These are phyloP conservation scores for Euphonia xanthogaster DNA, from an alignment of 2,797 vertebrate genomes.

Conservation along the genomic window DNA sequence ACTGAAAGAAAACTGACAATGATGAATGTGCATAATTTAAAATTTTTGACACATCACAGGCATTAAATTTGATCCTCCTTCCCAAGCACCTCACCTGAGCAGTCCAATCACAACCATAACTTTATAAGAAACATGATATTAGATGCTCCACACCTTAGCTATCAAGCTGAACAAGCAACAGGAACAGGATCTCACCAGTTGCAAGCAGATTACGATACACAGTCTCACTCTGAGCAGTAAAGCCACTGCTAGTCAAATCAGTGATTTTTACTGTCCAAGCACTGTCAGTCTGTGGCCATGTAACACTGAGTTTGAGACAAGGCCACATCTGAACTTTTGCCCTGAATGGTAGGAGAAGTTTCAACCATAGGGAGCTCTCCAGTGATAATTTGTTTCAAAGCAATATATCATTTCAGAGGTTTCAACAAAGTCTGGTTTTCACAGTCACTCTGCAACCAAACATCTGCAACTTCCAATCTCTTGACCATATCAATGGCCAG, in stretches of 20 bases:
- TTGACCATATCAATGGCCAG: background rate
- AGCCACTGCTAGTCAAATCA: background rate
- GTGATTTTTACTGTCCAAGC: background rate
- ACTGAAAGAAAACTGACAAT: background rate
- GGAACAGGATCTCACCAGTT: background rate
- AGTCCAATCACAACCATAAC: background rate
- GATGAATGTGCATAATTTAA: background rate
- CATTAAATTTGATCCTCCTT: rapidly evolving
- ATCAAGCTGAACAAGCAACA: background rate
- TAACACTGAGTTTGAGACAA: background rate
- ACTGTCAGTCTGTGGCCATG: background rate
- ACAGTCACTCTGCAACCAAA: background rate
- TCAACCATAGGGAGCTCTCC: background rate
- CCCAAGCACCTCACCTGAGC: background rate
- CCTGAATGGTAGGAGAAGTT: background rate
- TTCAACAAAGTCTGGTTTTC: background rate
- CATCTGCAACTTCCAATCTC: background rate
- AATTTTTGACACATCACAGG: background rate
- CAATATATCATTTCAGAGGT: background rate
- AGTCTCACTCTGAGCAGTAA: background rate
- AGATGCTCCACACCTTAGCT: background rate
- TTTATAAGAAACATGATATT: background rate
- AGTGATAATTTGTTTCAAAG: background rate
- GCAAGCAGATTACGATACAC: background rate
- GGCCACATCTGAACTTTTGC: background rate